These are phyloP conservation scores for Agonopterix heracliana DNA, from an alignment of 2,888 invertebrate species.

Conservation along the genomic window DNA sequence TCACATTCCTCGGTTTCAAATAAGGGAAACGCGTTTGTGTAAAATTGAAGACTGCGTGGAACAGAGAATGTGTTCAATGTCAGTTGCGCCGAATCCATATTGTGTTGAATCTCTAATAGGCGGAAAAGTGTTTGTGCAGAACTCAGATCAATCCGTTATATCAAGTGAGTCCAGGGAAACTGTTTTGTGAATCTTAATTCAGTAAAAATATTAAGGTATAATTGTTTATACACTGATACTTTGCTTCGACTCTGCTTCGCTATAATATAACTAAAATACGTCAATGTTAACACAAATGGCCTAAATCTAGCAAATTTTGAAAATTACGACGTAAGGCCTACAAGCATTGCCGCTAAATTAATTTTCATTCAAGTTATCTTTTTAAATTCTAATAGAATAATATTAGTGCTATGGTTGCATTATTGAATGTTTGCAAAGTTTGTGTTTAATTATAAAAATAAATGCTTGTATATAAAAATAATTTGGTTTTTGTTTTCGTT, in stretches of 20 bases:
- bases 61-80: too few species aligned
- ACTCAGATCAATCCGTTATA: too few species aligned
- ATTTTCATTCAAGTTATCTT: constrained; percentile 11
- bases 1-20: too few species aligned
- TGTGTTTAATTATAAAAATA: constrained; percentile 73
- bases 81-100: too few species aligned
- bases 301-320: constrained; percentile 12
- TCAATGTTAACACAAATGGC: constrained; percentile 22
- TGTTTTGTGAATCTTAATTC: not conserved
- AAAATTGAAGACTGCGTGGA: too few species aligned
- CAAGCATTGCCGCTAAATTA: constrained; percentile 33
- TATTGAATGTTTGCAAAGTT: constrained; percentile 72
- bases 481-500: constrained; percentile 13
- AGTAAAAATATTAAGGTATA: not conserved
- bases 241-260: constrained; percentile 38
- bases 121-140: too few species aligned
- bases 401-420: constrained; percentile 71
- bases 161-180: not conserved
- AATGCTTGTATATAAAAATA: constrained; percentile 69
- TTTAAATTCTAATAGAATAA: constrained; percentile 61
- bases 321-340: constrained; percentile 30
- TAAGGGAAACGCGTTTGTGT: too few species aligned
- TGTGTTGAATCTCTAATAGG: too few species aligned
- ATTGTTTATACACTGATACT: constrained; percentile 26
- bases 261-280: constrained; percentile 24